Percentiles rank a stretch among this genome's conserved stretches.
Conservation (phyloP, 2,113 vertebrate species). For the Clupea harengus region DNA sequence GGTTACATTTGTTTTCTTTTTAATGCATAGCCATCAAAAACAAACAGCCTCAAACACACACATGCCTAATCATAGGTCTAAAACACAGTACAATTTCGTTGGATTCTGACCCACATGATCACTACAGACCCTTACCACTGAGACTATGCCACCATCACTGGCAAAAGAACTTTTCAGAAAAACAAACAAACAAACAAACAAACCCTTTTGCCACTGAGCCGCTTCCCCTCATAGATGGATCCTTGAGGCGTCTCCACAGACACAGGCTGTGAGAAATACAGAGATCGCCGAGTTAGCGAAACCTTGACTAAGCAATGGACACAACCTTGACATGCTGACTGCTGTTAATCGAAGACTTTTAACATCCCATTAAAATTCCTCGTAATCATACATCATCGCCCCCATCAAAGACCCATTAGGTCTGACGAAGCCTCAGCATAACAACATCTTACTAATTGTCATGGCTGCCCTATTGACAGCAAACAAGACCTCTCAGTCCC, state of each 20-base stretch:
- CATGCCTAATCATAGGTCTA: background rate
- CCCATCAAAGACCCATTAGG: background rate
- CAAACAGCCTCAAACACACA: background rate
- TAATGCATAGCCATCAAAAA: background rate
- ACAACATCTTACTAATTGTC: background rate
- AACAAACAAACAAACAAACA: slow-evolving; percentile 54
- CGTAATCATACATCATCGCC: background rate
- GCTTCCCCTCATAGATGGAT: slow-evolving; percentile 78
- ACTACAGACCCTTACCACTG: background rate
- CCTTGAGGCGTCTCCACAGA: slow-evolving; percentile 88
- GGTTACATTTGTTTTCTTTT: background rate
- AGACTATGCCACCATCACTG: background rate
- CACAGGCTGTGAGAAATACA: slow-evolving; percentile 66
- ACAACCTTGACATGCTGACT: background rate
- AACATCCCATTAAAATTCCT: background rate
- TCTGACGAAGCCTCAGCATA: background rate
- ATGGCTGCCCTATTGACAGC: background rate
- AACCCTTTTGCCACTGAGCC: slow-evolving; percentile 82
- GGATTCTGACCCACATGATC: no score
- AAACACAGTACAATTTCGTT: background rate
- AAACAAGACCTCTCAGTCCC: background rate
- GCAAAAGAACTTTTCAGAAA: background rate
- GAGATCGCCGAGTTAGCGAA: background rate
- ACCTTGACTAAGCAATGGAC: background rate
- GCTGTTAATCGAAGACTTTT: background rate